These are phyloP conservation scores for Ascaphus truei DNA, from an alignment of 2,113 vertebrate genomes.

Conservation along the genomic window DNA sequence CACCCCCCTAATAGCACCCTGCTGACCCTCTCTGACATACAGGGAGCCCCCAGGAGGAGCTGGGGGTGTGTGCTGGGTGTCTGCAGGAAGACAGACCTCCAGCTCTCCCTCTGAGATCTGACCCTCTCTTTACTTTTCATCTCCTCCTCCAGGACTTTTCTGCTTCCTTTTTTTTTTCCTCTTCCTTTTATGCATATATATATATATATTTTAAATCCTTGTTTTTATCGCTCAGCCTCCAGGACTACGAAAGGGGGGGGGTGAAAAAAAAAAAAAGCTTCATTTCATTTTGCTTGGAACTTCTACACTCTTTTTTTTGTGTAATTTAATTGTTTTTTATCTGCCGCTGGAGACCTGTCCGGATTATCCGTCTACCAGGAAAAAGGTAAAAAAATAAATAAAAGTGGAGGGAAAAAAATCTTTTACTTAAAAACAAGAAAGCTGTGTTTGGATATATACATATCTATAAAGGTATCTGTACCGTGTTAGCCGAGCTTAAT, in stretches of 20 bases:
- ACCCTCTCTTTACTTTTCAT: neutral
- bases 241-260: neutral
- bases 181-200: neutral
- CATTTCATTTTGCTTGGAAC: conserved; percentile 1
- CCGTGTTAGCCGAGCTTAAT: too few relatives aligned
- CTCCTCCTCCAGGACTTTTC: conserved; percentile 11
- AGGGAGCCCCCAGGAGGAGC: neutral
- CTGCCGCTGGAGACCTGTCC: neutral
- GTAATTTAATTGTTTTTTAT: neutral
- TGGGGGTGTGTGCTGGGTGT: neutral
- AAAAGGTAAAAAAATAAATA: too few relatives aligned
- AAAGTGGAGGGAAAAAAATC: too few relatives aligned
- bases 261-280: conserved; percentile 15
- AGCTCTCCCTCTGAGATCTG: neutral
- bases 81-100: neutral
- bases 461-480: too few relatives aligned
- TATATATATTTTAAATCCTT: neutral
- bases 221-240: neutral
- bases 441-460: too few relatives aligned
- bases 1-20: neutral
- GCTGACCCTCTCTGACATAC: neutral
- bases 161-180: neutral
- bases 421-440: too few relatives aligned
- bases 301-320: conserved; percentile 1
- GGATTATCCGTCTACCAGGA: neutral